Evolutionary conservation across 2,797 vertebrate genomes (phyloP), one percentile per base, ranked within the genome.

Genomic region (Tenualosa ilisha): DNA sequence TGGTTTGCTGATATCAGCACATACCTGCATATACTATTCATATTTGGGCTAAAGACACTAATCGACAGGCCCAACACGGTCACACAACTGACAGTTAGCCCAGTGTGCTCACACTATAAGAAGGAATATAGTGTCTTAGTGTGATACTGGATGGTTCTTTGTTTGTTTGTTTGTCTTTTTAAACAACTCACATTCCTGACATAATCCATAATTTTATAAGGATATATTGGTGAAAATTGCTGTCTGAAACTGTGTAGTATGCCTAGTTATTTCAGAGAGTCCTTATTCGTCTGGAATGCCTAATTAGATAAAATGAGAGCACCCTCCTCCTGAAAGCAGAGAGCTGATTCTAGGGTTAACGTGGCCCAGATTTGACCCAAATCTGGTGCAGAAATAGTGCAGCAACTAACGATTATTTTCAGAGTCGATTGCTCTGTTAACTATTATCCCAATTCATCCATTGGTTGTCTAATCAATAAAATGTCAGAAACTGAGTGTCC

Each of bases 201-300:
- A 79, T 79, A 79, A 22, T 40, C 20, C 43, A 40, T 75, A 31
- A 31, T 75, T 72, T 79, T 79, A 17, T 43, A 79, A 15, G 40
- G 37, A 46, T 79, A 46, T 79, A 79, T 43, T 79, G 72, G 40
- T 79, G 40, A 79, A 79, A 46, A 20, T 20, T 46, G 17, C 72
- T 79, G 72, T 79, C 72, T 79, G 17, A 46, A 75, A 46, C 40
- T 79, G 72, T 72, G 65, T 79, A 79, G 72, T 79, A 79, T 40
- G 72, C 72, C 72, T 43, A 79, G 72, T 79, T 79, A 43, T 79
- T 46, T 79, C 72, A 79, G 72, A 46, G 40, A 79, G 72, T 79
- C 6, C 22, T 20, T 79, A 46, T 79, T 43, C 2, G 13, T 79
- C 72, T 43, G 72, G 72, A 79, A 79, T 9, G 40, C 72, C 72